phyloP scores from a whole-genome alignment of 2,797 vertebrate genomes.

The Galaxias olidus region DNA sequence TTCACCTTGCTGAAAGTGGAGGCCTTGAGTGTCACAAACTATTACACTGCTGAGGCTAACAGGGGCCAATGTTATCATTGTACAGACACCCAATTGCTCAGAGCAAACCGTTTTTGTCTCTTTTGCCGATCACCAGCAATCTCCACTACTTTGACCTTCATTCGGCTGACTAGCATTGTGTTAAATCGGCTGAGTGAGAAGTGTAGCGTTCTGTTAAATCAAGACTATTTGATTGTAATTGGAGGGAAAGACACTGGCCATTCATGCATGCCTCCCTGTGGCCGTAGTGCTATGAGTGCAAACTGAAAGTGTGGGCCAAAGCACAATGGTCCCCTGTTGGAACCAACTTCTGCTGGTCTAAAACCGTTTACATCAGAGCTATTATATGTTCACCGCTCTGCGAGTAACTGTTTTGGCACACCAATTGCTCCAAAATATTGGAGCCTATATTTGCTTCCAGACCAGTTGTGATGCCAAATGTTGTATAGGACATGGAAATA shows the following conservation, averaged over 20 bases:
- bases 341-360: constrained; percentile 63
- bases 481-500: not conserved
- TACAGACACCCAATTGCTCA: not conserved
- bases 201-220: constrained; percentile 44
- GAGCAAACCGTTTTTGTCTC: constrained; percentile 9
- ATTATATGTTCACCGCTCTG: constrained; percentile 40
- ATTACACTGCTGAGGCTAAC: constrained; percentile 10
- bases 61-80: not conserved
- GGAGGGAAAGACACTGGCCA: constrained; percentile 48
- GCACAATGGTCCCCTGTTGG: constrained; percentile 66
- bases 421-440: constrained; percentile 32
- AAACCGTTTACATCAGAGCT: constrained; percentile 53
- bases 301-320: constrained; percentile 39
- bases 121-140: not conserved
- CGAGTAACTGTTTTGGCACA: constrained; percentile 33
- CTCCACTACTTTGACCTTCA: not conserved
- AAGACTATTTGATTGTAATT: constrained; percentile 54
- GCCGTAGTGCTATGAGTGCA: constrained; percentile 29
- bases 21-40: constrained; percentile 11
- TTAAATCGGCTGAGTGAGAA: too few species aligned
- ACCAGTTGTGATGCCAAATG: not conserved
- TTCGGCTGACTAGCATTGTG: too few species aligned
- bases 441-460: constrained; percentile 6
- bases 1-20: too few species aligned
- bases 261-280: constrained; percentile 42